These are phyloP conservation scores for Microchirus variegatus DNA, from an alignment of 2,797 vertebrate species.

Conservation along the genomic window DNA sequence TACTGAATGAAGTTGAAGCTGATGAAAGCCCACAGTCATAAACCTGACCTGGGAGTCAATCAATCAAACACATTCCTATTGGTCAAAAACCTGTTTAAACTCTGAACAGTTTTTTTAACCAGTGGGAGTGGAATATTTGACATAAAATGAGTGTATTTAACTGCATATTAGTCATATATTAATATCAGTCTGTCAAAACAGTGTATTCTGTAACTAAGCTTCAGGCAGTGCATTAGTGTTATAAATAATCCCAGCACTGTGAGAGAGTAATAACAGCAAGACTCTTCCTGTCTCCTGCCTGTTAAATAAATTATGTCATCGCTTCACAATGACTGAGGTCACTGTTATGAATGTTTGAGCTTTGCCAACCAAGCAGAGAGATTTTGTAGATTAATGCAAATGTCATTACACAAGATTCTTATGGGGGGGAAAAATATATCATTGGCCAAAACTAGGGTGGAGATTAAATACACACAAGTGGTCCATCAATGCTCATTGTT, in stretches of 20 bases:
- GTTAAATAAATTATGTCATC: slow-evolving; percentile 56
- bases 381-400: slow-evolving; percentile 26
- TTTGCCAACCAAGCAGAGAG: slow-evolving; percentile 26
- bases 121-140: too few relatives aligned
- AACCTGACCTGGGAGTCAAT: too few relatives aligned
- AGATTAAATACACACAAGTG: background rate
- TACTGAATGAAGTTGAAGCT: too few relatives aligned
- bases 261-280: slow-evolving; percentile 45
- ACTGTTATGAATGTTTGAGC: slow-evolving; percentile 41
- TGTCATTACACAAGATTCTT: slow-evolving; percentile 1
- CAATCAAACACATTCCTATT: too few relatives aligned
- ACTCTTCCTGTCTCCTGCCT: slow-evolving; percentile 51
- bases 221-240: slow-evolving; percentile 2
- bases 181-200: slow-evolving; percentile 11
- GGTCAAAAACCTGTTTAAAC: too few relatives aligned
- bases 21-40: too few relatives aligned
- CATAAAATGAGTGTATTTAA: too few relatives aligned
- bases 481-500: background rate
- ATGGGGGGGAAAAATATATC: slow-evolving; percentile 6
- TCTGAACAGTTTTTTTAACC: too few relatives aligned
- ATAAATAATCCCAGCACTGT: slow-evolving; percentile 41
- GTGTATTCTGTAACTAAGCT: slow-evolving; percentile 11
- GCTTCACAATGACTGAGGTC: slow-evolving; percentile 61
- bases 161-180: too few relatives aligned
- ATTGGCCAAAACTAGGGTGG: background rate